These are phyloP conservation scores for Anolis apletophallus DNA, from an alignment of 2,797 vertebrate genomes.

Conservation along the genomic window DNA sequence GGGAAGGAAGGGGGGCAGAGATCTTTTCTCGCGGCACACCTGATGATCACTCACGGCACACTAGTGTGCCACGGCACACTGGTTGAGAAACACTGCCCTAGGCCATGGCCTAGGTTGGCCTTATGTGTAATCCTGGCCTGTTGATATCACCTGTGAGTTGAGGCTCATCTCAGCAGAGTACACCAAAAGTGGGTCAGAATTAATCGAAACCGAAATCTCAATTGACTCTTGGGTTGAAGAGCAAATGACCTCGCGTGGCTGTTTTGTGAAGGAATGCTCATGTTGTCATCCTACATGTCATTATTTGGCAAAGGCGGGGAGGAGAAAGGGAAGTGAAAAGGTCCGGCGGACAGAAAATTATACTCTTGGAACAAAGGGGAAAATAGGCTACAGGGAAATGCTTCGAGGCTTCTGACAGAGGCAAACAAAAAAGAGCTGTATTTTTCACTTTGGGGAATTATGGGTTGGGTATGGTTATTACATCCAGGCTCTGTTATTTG, in stretches of 20 bases:
- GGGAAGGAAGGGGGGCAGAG: no score
- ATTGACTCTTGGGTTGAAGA: no score
- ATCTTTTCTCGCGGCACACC: no score
- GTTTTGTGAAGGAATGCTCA: background rate
- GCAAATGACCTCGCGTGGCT: background rate
- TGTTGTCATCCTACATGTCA: background rate
- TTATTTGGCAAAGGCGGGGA: background rate
- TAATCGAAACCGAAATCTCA: background rate
- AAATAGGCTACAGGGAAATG: background rate
- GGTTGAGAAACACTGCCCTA: no score
- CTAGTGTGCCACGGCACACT: no score
- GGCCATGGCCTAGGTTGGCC: no score
- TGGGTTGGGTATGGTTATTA: background rate
- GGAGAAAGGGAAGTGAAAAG: background rate
- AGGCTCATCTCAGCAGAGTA: background rate
- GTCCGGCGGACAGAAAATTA: background rate
- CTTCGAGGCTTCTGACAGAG: background rate
- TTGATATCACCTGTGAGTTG: background rate
- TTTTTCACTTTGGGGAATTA: background rate
- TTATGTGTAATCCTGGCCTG: no score
- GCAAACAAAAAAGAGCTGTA: background rate
- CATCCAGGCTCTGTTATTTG: background rate
- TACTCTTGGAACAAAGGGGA: background rate
- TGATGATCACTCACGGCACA: no score
- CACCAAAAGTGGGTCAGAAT: background rate